These are phyloP conservation scores for Spodoptera picta DNA, from an alignment of 2,888 invertebrate species.

Conservation along the genomic window DNA sequence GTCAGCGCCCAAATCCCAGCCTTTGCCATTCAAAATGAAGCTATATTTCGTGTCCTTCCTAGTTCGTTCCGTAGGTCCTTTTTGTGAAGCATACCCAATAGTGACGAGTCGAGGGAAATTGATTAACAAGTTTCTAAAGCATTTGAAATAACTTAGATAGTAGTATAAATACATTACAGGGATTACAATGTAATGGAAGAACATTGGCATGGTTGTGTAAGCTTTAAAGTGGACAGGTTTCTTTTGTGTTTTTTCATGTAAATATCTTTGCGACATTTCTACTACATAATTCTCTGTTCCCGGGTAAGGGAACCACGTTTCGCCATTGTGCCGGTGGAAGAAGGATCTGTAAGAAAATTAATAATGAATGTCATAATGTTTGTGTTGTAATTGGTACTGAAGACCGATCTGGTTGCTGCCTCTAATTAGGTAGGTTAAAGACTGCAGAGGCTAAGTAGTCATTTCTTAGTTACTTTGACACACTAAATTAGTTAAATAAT, in stretches of 20 bases:
- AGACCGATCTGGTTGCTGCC: too few relatives aligned
- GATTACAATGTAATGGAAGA: constrained; percentile 64
- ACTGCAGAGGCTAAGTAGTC: too few relatives aligned
- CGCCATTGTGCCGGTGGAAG: constrained; percentile 66
- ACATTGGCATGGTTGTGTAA: constrained; percentile 66
- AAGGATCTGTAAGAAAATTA: constrained; percentile 63
- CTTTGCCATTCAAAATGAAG: constrained; percentile 67
- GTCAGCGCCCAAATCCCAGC: constrained; percentile 57
- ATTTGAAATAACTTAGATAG: constrained; percentile 65
- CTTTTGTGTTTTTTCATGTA: constrained; percentile 59
- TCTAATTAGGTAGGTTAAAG: too few relatives aligned
- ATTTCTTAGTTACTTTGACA: too few relatives aligned
- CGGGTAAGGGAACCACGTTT: constrained; percentile 70
- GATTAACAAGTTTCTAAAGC: constrained; percentile 66
- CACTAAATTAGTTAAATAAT: too few relatives aligned
- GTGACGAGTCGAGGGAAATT: constrained; percentile 68
- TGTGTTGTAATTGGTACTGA: too few relatives aligned
- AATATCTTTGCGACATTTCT: constrained; percentile 69
- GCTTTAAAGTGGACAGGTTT: constrained; percentile 63
- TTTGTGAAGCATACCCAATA: constrained; percentile 67
- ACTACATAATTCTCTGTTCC: constrained; percentile 67
- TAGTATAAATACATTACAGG: constrained; percentile 67
- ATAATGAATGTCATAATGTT: neutral
- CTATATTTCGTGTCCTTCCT: constrained; percentile 63
- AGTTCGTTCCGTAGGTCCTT: constrained; percentile 68